phyloP scores from a whole-genome alignment of 2,888 invertebrate species.

The Chalcosyrphus nemorum region DNA sequence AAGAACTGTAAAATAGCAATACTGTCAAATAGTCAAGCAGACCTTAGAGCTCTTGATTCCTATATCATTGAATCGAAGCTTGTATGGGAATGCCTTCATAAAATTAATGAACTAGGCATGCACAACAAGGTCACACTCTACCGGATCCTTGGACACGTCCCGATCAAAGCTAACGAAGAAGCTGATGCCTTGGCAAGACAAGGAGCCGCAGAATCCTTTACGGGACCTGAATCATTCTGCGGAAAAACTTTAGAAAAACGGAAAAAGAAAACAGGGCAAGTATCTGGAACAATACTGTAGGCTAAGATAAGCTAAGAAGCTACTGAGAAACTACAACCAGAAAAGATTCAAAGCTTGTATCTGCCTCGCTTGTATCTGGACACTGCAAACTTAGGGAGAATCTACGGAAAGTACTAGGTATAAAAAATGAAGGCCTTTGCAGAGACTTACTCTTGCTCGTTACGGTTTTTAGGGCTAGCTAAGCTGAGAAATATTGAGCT shows the following conservation, averaged over 20 bases:
- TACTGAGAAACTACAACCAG: too few species aligned
- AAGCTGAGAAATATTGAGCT: too few species aligned
- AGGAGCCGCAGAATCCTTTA: neutral
- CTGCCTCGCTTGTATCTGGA: too few species aligned
- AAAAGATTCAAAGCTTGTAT: too few species aligned
- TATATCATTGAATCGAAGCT: neutral
- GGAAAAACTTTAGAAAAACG: neutral
- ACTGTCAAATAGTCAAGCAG: neutral
- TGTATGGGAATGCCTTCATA: neutral
- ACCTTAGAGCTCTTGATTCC: neutral
- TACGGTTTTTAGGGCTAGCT: too few species aligned
- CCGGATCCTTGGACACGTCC: neutral
- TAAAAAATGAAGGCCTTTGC: neutral
- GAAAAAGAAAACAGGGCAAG: too few species aligned
- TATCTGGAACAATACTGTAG: too few species aligned
- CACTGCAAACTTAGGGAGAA: too few species aligned
- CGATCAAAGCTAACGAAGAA: neutral
- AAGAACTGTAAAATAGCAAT: neutral
- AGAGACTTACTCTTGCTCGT: too few species aligned
- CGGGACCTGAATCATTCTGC: neutral
- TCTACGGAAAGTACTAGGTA: too few species aligned
- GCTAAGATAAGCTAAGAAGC: too few species aligned
- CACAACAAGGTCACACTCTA: neutral
- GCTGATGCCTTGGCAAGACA: neutral
- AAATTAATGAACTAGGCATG: neutral